Percentiles rank a stretch among this genome's conserved stretches.
phyloP scores from a whole-genome alignment of 2,113 vertebrate species.

The Rhinolophus sinicus region DNA sequence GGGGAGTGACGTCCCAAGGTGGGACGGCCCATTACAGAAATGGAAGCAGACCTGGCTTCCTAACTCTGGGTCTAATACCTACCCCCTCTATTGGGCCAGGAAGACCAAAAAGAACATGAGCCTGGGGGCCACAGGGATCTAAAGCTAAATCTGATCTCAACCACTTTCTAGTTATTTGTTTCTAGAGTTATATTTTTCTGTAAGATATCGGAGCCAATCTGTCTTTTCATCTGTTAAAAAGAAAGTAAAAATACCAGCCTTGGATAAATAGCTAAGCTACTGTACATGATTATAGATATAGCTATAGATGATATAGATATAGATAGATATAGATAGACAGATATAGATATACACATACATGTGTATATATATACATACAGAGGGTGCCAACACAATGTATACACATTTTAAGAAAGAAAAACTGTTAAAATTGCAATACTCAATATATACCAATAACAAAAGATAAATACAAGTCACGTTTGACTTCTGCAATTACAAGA shows the following conservation, averaged over 20 bases:
- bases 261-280: not conserved
- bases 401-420: too few relatives aligned
- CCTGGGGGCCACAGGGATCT: not conserved
- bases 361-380: too few relatives aligned
- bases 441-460: too few relatives aligned
- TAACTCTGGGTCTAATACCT: not conserved
- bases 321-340: too few relatives aligned
- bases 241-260: not conserved
- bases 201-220: not conserved
- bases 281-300: too few relatives aligned
- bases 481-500: too few relatives aligned
- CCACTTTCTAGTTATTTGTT: not conserved
- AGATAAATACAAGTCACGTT: too few relatives aligned
- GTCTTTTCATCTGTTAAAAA: not conserved
- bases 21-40: not conserved
- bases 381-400: too few relatives aligned
- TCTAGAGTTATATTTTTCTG: not conserved
- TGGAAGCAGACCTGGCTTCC: not conserved
- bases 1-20: too few relatives aligned
- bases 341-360: too few relatives aligned
- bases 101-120: not conserved
- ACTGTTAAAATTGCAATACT: too few relatives aligned
- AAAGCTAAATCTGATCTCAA: not conserved
- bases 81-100: accelerated
- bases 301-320: too few relatives aligned